phyloP scores from a whole-genome alignment of 2,888 invertebrate genomes.

The Agonopterix subpropinquella region DNA sequence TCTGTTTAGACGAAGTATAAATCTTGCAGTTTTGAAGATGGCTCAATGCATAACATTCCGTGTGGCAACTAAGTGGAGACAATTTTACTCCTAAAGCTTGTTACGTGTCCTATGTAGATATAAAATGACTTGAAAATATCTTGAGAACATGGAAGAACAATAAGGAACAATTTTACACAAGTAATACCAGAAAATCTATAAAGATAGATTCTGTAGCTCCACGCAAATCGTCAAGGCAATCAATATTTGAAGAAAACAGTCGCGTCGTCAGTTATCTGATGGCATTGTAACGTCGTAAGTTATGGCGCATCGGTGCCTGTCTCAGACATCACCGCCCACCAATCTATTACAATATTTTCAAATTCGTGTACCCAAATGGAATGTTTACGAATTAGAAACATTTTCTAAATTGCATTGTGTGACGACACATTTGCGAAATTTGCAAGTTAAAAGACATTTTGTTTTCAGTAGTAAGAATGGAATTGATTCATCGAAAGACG shows the following conservation, averaged over 20 bases:
- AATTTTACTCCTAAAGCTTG: too few relatives aligned
- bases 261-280: slow-evolving; percentile 43
- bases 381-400: slow-evolving; percentile 16
- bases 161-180: too few relatives aligned
- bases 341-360: slow-evolving; percentile 38
- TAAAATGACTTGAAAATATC: too few relatives aligned
- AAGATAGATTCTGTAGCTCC: slow-evolving; percentile 9
- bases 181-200: background rate
- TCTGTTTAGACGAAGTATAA: background rate
- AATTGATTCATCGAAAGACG: background rate
- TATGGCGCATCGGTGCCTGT: slow-evolving; percentile 48
- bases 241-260: slow-evolving; percentile 46
- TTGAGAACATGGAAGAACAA: too few relatives aligned
- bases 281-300: slow-evolving; percentile 52
- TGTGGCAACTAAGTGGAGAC: background rate
- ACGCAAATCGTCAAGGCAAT: slow-evolving; percentile 23
- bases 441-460: slow-evolving; percentile 2
- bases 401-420: slow-evolving; percentile 16
- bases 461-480: background rate
- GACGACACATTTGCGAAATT: slow-evolving; percentile 9
- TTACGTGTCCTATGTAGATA: too few relatives aligned
- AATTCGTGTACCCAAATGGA: slow-evolving; percentile 17
- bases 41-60: too few relatives aligned
- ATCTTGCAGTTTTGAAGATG: too few relatives aligned
- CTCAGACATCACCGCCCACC: slow-evolving; percentile 48